phyloP scores from a whole-genome alignment of 2,113 vertebrate species.

The Xiphorhynchus elegans region DNA sequence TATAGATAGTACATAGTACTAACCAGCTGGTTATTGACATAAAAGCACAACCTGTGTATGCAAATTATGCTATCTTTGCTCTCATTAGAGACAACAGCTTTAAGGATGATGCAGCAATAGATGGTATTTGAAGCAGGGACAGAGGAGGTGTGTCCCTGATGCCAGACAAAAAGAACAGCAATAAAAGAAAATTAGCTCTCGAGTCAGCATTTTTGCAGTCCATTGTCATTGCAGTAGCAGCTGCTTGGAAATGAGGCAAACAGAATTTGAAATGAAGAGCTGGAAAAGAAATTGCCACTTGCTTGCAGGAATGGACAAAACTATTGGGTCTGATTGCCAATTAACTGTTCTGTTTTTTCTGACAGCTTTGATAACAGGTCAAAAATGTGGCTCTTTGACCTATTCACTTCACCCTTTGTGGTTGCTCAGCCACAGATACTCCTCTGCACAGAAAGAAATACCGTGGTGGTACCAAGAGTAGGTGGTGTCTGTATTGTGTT shows the following conservation, averaged over 20 bases:
- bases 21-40: background rate
- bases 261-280: constrained; percentile 25
- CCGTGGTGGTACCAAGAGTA: accelerated
- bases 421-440: background rate
- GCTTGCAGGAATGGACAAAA: background rate
- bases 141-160: background rate
- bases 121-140: background rate
- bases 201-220: constrained; percentile 2
- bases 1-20: background rate
- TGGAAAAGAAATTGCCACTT: constrained; percentile 20
- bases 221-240: background rate
- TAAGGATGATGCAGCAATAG: background rate
- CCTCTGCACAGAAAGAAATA: background rate
- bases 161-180: background rate
- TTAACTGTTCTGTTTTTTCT: background rate
- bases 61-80: background rate
- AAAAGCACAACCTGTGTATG: background rate
- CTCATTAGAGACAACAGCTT: background rate
- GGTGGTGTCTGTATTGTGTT: background rate
- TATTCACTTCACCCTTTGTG: background rate
- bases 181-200: constrained; percentile 49
- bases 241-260: constrained; percentile 18
- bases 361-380: background rate
- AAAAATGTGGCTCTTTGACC: background rate
- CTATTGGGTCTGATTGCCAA: background rate